phyloP scores from a whole-genome alignment of 2,113 vertebrate genomes.

The Lutjanus erythropterus region DNA sequence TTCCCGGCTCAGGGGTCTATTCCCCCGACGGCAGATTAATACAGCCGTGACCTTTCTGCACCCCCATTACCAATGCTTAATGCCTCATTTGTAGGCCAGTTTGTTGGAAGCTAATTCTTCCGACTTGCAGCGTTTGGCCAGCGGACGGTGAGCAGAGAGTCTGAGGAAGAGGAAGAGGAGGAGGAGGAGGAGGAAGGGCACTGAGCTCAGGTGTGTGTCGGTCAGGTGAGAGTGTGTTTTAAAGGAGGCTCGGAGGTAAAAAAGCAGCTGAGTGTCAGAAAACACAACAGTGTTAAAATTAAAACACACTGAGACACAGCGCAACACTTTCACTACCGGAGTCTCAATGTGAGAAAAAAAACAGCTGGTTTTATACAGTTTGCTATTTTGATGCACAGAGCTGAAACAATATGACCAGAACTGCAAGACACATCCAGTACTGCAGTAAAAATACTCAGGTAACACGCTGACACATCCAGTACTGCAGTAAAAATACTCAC shows the following conservation, averaged over 20 bases:
- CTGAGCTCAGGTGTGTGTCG: slow-evolving; percentile 54
- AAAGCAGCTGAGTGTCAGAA: slow-evolving; percentile 36
- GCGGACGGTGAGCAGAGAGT: slow-evolving; percentile 15
- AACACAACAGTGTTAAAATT: slow-evolving; percentile 22
- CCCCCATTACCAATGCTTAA: slow-evolving; percentile 80
- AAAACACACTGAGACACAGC: slow-evolving; percentile 18
- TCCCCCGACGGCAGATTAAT: slow-evolving; percentile 81
- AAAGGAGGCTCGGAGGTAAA: slow-evolving; percentile 38
- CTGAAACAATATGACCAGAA: not conserved
- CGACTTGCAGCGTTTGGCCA: slow-evolving; percentile 47
- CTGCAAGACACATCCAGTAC: not conserved
- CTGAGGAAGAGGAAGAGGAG: slow-evolving; percentile 8
- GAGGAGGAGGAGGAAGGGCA: not conserved
- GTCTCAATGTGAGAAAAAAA: slow-evolving; percentile 37
- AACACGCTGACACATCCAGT: not conserved
- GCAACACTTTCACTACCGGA: slow-evolving; percentile 42
- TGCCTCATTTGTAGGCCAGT: slow-evolving; percentile 81
- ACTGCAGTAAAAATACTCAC: not conserved
- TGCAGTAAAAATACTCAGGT: too few relatives aligned
- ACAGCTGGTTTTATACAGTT: slow-evolving; percentile 23
- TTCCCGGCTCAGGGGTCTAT: slow-evolving; percentile 57
- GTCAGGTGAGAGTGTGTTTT: slow-evolving; percentile 18
- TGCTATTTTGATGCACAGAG: not conserved
- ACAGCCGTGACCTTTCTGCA: slow-evolving; percentile 79
- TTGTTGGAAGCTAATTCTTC: slow-evolving; percentile 72